Evolutionary conservation across 2,797 vertebrate species (phyloP).

Genomic region (Alfaro cultratus): DNA sequence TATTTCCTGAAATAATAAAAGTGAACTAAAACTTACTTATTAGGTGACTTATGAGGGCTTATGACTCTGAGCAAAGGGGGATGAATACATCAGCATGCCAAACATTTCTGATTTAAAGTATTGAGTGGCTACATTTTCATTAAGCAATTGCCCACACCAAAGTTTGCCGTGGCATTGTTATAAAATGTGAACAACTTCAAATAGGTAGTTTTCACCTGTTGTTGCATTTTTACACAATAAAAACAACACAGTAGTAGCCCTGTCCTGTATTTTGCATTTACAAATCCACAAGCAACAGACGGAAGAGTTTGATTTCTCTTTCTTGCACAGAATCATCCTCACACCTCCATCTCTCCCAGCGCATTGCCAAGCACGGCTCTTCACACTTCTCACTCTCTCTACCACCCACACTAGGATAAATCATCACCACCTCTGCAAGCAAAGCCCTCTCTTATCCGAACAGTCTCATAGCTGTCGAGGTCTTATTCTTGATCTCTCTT

Average conservation of each 20-base stretch:
- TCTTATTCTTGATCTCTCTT: slow-evolving; percentile 52
- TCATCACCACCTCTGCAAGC: slow-evolving; percentile 46
- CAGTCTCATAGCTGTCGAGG: slow-evolving; percentile 36
- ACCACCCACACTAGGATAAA: slow-evolving; percentile 63
- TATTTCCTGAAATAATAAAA: not conserved
- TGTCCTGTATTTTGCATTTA: not conserved
- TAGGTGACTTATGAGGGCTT: not conserved
- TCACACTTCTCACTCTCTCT: slow-evolving; percentile 42
- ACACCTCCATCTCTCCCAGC: slow-evolving; percentile 11
- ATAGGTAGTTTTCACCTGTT: not conserved
- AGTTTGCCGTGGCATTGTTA: not conserved
- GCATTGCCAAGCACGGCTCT: slow-evolving; percentile 26
- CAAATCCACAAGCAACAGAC: slow-evolving; percentile 3
- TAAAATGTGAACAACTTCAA: not conserved
- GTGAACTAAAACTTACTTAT: not conserved
- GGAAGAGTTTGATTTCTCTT: slow-evolving; percentile 8
- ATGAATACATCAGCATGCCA: not conserved
- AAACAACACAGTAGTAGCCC: not conserved
- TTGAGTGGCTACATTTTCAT: not conserved
- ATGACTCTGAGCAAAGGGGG: not conserved
- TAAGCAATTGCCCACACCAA: not conserved
- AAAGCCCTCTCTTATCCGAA: slow-evolving; percentile 56
- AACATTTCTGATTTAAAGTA: not conserved
- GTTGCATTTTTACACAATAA: not conserved
- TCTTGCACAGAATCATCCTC: slow-evolving; percentile 23